These are phyloP conservation scores for Nycticryphes semicollaris DNA, from an alignment of 2,113 vertebrate genomes.

Conservation along the genomic window DNA sequence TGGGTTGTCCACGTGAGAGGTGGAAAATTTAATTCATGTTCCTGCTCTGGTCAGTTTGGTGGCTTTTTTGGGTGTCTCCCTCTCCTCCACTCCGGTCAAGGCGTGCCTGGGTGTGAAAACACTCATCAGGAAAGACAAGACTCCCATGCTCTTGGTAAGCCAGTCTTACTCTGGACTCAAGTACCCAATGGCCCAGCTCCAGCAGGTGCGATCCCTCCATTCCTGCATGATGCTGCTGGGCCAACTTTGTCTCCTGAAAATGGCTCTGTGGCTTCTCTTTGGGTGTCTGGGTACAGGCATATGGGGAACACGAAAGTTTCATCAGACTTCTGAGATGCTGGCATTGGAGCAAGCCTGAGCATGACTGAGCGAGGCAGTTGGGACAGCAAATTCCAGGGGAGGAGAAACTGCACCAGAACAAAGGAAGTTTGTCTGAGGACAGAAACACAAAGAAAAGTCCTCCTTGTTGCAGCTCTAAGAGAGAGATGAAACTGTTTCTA, in stretches of 20 bases:
- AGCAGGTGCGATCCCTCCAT: not conserved
- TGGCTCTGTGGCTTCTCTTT: not conserved
- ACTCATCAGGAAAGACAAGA: not conserved
- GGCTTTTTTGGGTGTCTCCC: not conserved
- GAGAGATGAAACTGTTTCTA: conserved; percentile 28
- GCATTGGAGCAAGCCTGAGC: conserved; percentile 45
- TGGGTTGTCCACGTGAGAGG: not conserved
- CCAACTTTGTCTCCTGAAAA: not conserved
- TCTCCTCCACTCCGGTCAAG: not conserved
- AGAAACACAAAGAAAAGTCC: conserved; percentile 39
- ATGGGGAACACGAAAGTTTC: not conserved
- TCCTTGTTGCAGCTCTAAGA: not conserved
- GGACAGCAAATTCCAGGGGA: conserved; percentile 63
- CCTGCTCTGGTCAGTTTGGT: not conserved
- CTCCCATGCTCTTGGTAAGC: not conserved
- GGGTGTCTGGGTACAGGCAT: not conserved
- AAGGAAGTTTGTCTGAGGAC: conserved; percentile 64
- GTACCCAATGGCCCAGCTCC: not conserved
- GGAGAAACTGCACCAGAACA: conserved; percentile 54
- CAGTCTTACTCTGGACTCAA: not conserved
- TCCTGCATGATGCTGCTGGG: accelerated
- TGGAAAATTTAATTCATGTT: not conserved
- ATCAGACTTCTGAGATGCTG: conserved; percentile 10
- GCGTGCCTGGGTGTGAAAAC: not conserved
- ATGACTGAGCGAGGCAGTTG: conserved; percentile 19